Percentiles rank a stretch among this genome's conserved stretches.
These are phyloP conservation scores for Monopterus albus DNA, from an alignment of 2,113 vertebrate genomes.

Conservation along the genomic window DNA sequence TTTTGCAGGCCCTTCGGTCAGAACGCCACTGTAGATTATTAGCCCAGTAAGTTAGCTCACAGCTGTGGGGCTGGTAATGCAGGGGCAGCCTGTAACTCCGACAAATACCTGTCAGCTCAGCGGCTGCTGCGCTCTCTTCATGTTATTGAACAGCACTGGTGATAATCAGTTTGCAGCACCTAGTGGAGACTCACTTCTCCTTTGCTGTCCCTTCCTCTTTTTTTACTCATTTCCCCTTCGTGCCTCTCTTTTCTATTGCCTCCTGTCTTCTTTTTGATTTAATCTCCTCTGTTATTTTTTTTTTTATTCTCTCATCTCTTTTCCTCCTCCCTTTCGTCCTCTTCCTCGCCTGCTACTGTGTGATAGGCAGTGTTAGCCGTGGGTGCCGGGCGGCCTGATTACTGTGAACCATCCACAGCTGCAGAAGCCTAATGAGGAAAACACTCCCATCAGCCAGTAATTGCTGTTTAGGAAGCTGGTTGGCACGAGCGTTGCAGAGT, in stretches of 20 bases:
- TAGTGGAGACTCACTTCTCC: not conserved
- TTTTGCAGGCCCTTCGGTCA: not conserved
- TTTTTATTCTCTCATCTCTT: slow-evolving; percentile 3
- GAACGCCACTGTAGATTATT: slow-evolving; percentile 39
- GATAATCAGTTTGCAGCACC: slow-evolving; percentile 42
- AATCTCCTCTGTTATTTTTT: slow-evolving; percentile 1
- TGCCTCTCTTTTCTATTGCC: not conserved
- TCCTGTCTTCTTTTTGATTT: slow-evolving; percentile 3
- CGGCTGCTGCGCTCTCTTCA: slow-evolving; percentile 21
- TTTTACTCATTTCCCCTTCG: not conserved
- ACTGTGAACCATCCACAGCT: slow-evolving; percentile 75
- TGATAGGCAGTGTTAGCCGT: slow-evolving; percentile 66
- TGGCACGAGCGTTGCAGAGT: slow-evolving; percentile 53
- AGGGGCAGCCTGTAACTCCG: slow-evolving; percentile 18
- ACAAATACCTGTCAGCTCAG: slow-evolving; percentile 45
- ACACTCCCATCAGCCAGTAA: slow-evolving; percentile 76
- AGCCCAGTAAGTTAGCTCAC: slow-evolving; percentile 14
- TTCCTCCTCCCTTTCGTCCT: slow-evolving; percentile 14
- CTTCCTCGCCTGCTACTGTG: slow-evolving; percentile 44
- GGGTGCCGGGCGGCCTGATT: slow-evolving; percentile 72
- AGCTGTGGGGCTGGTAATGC: slow-evolving; percentile 7
- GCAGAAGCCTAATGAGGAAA: slow-evolving; percentile 79
- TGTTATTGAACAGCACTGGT: slow-evolving; percentile 37
- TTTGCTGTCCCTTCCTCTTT: not conserved
- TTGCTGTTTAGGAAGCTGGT: slow-evolving; percentile 78